phyloP scores from a whole-genome alignment of 2,888 invertebrate genomes.

The Mylabris sibirica region DNA sequence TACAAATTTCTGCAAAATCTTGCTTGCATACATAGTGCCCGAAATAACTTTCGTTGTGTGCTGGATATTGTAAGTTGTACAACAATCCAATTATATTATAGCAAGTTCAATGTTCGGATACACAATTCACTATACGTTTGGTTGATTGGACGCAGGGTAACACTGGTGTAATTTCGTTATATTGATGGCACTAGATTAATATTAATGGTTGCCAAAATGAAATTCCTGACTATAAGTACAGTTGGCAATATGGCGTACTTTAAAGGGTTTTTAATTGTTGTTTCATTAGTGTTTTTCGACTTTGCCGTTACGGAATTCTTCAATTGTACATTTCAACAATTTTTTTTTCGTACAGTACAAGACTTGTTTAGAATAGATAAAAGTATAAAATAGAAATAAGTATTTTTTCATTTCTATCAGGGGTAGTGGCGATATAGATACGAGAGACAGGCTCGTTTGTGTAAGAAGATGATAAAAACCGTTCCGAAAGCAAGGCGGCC shows the following conservation, averaged over 20 bases:
- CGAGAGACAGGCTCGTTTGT: conserved; percentile 1
- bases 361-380: neutral
- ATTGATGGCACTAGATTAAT: conserved; percentile 61
- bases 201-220: conserved; percentile 60
- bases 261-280: conserved; percentile 55
- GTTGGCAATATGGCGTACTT: conserved; percentile 52
- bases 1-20: conserved; percentile 44
- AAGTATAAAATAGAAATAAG: neutral
- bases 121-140: conserved; percentile 21
- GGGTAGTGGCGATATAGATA: neutral
- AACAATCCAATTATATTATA: conserved; percentile 16
- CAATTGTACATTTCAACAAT: neutral
- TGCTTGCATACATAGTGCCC: conserved; percentile 47
- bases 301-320: conserved; percentile 16
- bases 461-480: conserved; percentile 25
- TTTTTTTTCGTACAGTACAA: neutral
- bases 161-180: conserved; percentile 57
- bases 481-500: conserved; percentile 24
- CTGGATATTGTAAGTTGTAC: conserved; percentile 39
- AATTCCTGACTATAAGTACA: conserved; percentile 56
- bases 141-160: conserved; percentile 35
- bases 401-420: neutral
- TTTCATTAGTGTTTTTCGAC: conserved; percentile 42
- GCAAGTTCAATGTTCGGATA: neutral
- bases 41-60: conserved; percentile 48